Base-by-base conservation (phyloP, 2,797 vertebrate species). In the Argya squamiceps region DNA sequence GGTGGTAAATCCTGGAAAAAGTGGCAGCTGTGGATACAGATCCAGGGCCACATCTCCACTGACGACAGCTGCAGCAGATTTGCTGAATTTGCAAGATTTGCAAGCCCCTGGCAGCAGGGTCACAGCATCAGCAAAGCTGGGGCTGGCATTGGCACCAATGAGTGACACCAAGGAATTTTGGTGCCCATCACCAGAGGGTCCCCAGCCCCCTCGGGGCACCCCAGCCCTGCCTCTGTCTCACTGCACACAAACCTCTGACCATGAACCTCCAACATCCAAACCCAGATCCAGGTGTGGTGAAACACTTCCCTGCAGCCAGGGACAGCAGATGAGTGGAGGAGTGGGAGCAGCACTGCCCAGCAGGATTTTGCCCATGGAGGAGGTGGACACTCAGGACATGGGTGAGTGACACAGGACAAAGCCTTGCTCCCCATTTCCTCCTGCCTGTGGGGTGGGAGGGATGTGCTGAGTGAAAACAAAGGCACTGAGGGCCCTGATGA, bases 401-500 rank as follows among this genome's bases (percentile, higher is more conserved):
- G 11, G 21, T 49, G 68, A 80, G 50, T 16, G 34, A 23, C 79
- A 77, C 21, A 12, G 59, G 46, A 39, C 44, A 68, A 89, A 92
- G 65, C 58, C 24, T 60, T 0, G 0, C 30, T n/a, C 29, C 49
- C 59, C 1, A 0, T 20, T 13, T 37, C 50, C 50, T 64, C 34
- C 64, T 56, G 34, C 64, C 68, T 21, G 8, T 1, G 4, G 55
- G 58, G 12, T 1, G 2, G 19, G 43, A 88, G 11, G 32, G 55
- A 34, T 53, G 11, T 29, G 29, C 67, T 30, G 71, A 19, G 59
- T 2, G 7, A 68, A 75, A 89, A 24, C 0, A 0, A 68, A 81
- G 60, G n/a, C 12, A 23, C 8, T 0, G 0, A 70, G 52, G 68
- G 32, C 58, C 0, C 0, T 1, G 1, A 6, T 3, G 13, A 37